Base-by-base conservation (phyloP, 1,140 invertebrate genomes). In the Hyphantria cunea region DNA sequence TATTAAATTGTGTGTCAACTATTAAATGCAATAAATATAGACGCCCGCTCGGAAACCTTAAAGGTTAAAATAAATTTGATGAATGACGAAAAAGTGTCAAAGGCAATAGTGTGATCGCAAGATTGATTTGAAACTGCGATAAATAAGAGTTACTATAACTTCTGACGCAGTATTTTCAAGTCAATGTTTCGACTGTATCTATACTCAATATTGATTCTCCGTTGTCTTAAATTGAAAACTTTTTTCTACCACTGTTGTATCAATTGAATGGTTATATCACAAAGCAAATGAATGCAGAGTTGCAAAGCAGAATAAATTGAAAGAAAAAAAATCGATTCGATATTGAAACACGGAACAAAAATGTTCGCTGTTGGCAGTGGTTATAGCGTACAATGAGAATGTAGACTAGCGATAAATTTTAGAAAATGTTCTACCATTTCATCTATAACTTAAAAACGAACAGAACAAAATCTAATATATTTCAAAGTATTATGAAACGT, bases 231-330 rank as follows among this genome's bases (percentile, higher is more conserved):
- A 64, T 64, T 51, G 63, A 44, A n/a, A 58, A 45, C 49, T 45
- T 64, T 58, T 58, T 49, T 51, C 12, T 50, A 31, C 45, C 11
- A 64, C 41, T 44, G 32, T 32, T 52, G 39, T 48, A 48, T 51
- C 54, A 64, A 58, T 64, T n/a, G n/a, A n/a, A n/a, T 58, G 49
- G 53, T 15, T 39, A 25, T 45, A 58, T 34, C 63, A 64, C 54
- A 64, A 64, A 58, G 54, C 63, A 64, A 64, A 64, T 47, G 63
- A 58, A 58, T 58, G 32, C 49, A 31, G 15, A 12, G 31, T 48
- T 58, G 41, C n/a, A n/a, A n/a, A n/a, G 54, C 33, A 53, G 39
- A 55, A 41, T 41, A 49, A 58, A 58, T 58, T 51, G 41, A 64
- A 58, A 64, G 37, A 49, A 55, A 64, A 63, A 63, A 63, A 1